Conservation (phyloP, 2,888 invertebrate genomes). For the Anagyrus pseudococci region DNA sequence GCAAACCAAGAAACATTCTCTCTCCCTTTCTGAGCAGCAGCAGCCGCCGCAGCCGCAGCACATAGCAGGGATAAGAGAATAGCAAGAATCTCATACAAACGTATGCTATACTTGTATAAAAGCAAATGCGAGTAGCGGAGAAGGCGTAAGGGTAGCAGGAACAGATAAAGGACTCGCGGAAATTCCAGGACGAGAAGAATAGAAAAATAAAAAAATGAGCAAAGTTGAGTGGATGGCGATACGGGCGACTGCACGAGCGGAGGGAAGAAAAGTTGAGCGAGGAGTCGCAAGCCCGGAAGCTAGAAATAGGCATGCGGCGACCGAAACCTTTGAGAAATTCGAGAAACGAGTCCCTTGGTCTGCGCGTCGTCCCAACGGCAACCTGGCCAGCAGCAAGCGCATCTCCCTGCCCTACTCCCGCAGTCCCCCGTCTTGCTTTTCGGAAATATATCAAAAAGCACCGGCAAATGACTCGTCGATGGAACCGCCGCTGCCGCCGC, state of each 20-base stretch:
- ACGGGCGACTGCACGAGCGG: neutral
- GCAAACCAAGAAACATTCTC: slow-evolving; percentile 32
- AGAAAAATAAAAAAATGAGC: slow-evolving; percentile 6
- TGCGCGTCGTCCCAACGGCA: neutral
- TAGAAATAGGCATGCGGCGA: slow-evolving; percentile 23
- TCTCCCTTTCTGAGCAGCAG: too few relatives aligned
- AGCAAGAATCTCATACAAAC: too few relatives aligned
- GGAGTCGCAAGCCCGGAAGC: slow-evolving; percentile 27
- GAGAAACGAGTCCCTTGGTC: slow-evolving; percentile 24
- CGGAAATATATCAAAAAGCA: slow-evolving; percentile 29
- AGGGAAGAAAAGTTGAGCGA: slow-evolving; percentile 20
- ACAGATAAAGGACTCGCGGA: too few relatives aligned
- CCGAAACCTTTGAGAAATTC: slow-evolving; percentile 24
- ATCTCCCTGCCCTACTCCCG: too few relatives aligned
- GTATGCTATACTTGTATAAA: too few relatives aligned
- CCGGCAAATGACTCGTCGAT: slow-evolving; percentile 20
- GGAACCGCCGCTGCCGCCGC: slow-evolving; percentile 9
- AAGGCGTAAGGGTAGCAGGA: slow-evolving; percentile 13
- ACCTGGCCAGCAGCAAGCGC: too few relatives aligned
- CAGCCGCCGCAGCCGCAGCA: too few relatives aligned
- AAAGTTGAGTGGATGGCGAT: too few relatives aligned
- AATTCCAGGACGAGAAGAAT: neutral
- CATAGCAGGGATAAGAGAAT: too few relatives aligned
- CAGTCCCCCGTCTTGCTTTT: slow-evolving; percentile 15
- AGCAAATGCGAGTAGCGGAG: slow-evolving; percentile 30